A percentile compares a stretch with the other conserved stretches of the same genome.
These are phyloP conservation scores for Illadopsis cleaveri DNA, from an alignment of 2,113 vertebrate genomes.

Conservation along the genomic window DNA sequence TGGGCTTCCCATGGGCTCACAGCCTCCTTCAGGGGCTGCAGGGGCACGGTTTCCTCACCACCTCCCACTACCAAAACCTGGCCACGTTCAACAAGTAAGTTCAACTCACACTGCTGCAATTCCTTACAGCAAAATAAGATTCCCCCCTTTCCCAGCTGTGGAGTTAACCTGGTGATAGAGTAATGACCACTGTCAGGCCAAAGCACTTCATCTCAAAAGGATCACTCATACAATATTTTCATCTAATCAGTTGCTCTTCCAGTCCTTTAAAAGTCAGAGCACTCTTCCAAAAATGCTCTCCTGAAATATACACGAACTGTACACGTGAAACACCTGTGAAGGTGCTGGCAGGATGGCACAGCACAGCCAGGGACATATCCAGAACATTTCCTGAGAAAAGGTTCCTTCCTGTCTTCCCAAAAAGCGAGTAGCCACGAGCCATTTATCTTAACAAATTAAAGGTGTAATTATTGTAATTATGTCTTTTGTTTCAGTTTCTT, in stretches of 20 bases:
- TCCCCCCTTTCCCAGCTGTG: not conserved
- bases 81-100: not conserved
- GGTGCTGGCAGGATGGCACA: accelerated
- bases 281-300: not conserved
- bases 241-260: not conserved
- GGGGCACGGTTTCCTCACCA: not conserved
- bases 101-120: not conserved
- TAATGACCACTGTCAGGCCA: not conserved
- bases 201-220: not conserved
- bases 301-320: too few species aligned
- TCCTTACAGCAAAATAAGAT: not conserved
- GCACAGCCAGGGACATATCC: too few species aligned
- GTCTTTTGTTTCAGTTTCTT: too few species aligned
- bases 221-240: not conserved
- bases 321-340: accelerated
- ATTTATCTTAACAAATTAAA: too few species aligned
- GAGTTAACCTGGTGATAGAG: not conserved
- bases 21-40: not conserved
- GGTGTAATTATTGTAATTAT: too few species aligned
- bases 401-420: too few species aligned
- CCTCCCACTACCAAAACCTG: not conserved
- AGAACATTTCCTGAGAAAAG: too few species aligned
- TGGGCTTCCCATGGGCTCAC: not conserved
- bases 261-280: not conserved
- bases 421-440: too few species aligned